phyloP scores from a whole-genome alignment of 35 echinoderm and acorn worm genomes.

The Lytechinus pictus region DNA sequence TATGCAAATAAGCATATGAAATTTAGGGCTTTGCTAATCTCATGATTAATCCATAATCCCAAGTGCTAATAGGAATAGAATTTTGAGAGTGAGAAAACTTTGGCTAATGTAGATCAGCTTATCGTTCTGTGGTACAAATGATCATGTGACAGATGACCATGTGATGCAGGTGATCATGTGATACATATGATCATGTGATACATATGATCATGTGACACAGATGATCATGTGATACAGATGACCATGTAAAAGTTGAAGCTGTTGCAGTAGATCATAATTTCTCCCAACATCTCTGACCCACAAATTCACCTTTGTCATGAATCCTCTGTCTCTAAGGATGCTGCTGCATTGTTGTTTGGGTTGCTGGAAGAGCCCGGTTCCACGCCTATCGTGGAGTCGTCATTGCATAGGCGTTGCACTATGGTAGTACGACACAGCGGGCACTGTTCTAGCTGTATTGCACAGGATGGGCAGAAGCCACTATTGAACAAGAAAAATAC shows the following conservation, averaged over 20 bases:
- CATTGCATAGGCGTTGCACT: not conserved
- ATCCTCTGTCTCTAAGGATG: not conserved
- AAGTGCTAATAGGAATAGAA: too few species aligned
- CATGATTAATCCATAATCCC: too few species aligned
- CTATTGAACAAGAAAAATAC: constrained; percentile 51
- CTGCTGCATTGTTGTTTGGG: not conserved
- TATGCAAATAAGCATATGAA: too few species aligned
- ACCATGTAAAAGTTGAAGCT: not conserved
- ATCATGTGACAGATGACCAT: too few species aligned
- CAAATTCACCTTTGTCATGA: not conserved
- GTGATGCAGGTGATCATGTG: too few species aligned
- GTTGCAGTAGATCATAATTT: not conserved
- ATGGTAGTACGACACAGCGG: constrained; percentile 74
- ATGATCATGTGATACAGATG: not conserved
- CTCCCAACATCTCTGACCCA: not conserved
- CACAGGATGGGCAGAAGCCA: constrained; percentile 90
- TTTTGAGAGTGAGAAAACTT: too few species aligned
- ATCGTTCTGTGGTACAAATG: too few species aligned
- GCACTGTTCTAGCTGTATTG: constrained; percentile 86
- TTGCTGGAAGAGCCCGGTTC: not conserved
- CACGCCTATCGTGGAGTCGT: not conserved
- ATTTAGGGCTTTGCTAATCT: too few species aligned
- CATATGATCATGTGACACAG: too few species aligned
- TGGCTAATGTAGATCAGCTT: too few species aligned
- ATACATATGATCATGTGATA: not conserved